Evolutionary conservation across 92 coral and sea anemone species (phyloP).

Genomic region (Porites evermanni): DNA sequence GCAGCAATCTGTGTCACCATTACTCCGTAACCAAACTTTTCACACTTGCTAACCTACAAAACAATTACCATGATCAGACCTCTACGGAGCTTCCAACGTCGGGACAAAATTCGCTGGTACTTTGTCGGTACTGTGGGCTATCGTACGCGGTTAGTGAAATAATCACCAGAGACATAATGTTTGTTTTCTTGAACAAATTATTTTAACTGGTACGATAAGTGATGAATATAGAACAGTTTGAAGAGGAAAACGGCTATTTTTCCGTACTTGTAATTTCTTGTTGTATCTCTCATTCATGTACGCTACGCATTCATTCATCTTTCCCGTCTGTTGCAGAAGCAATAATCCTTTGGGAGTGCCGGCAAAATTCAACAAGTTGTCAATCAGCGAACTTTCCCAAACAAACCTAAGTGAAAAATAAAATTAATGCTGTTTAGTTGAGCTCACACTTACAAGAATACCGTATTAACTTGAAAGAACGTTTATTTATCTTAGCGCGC

Average conservation of each 20-base stretch:
- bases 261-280: conserved; percentile 88
- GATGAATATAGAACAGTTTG: too few relatives aligned
- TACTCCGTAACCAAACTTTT: conserved; percentile 98
- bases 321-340: conserved; percentile 94
- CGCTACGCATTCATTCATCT: conserved; percentile 95
- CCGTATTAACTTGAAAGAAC: too few relatives aligned
- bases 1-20: conserved; percentile 99
- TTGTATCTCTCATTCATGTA: conserved; percentile 96
- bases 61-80: neutral
- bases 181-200: too few relatives aligned
- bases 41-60: conserved; percentile 95
- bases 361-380: conserved; percentile 96
- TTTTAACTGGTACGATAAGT: too few relatives aligned
- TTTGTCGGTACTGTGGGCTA: too few relatives aligned
- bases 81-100: too few relatives aligned
- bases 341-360: conserved; percentile 97
- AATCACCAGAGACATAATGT: too few relatives aligned
- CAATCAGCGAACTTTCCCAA: conserved; percentile 92
- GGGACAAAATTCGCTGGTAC: too few relatives aligned
- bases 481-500: too few relatives aligned
- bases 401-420: conserved; percentile 52
- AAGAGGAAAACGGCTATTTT: too few relatives aligned
- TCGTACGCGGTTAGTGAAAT: too few relatives aligned
- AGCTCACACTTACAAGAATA: neutral
- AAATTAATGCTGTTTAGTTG: neutral